phyloP scores from a whole-genome alignment of 2,113 vertebrate species.

The Paraplagusia blochii region DNA sequence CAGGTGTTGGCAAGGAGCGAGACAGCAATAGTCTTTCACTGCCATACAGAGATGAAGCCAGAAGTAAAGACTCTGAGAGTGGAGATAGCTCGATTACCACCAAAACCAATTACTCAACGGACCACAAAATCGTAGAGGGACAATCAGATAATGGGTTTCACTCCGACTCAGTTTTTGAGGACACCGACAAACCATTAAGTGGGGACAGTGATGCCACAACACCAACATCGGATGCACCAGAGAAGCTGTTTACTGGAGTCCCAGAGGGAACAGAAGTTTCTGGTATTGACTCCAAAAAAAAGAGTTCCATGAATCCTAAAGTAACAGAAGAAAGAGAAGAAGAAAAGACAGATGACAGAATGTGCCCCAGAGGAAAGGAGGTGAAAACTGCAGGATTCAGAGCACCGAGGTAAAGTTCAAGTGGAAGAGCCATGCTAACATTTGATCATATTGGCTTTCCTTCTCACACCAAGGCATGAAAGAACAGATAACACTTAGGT shows the following conservation, averaged over 20 bases:
- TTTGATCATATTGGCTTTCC: not conserved
- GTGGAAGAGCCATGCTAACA: not conserved
- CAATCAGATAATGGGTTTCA: slow-evolving; percentile 67
- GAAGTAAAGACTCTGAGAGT: slow-evolving; percentile 42
- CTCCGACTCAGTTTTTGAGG: slow-evolving; percentile 72
- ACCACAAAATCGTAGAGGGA: slow-evolving; percentile 47
- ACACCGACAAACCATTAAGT: slow-evolving; percentile 60
- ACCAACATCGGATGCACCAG: slow-evolving; percentile 44
- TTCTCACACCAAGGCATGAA: slow-evolving; percentile 27
- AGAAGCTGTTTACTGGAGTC: slow-evolving; percentile 23
- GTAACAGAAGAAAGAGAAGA: slow-evolving; percentile 30
- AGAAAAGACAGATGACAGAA: slow-evolving; percentile 58
- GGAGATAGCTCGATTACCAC: slow-evolving; percentile 18
- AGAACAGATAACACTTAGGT: slow-evolving; percentile 20
- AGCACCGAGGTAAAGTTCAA: slow-evolving; percentile 69
- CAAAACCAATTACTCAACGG: slow-evolving; percentile 27
- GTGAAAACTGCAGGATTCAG: slow-evolving; percentile 73
- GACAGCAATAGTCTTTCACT: slow-evolving; percentile 50
- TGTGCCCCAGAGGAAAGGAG: slow-evolving; percentile 70
- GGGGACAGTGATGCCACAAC: slow-evolving; percentile 53
- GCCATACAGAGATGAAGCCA: slow-evolving; percentile 33
- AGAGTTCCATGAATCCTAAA: slow-evolving; percentile 15
- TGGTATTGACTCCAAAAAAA: slow-evolving; percentile 19
- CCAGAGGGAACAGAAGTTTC: slow-evolving; percentile 27
- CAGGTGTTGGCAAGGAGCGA: slow-evolving; percentile 75